These are phyloP conservation scores for Edolisoma coerulescens DNA, from an alignment of 2,113 vertebrate genomes.

Conservation along the genomic window DNA sequence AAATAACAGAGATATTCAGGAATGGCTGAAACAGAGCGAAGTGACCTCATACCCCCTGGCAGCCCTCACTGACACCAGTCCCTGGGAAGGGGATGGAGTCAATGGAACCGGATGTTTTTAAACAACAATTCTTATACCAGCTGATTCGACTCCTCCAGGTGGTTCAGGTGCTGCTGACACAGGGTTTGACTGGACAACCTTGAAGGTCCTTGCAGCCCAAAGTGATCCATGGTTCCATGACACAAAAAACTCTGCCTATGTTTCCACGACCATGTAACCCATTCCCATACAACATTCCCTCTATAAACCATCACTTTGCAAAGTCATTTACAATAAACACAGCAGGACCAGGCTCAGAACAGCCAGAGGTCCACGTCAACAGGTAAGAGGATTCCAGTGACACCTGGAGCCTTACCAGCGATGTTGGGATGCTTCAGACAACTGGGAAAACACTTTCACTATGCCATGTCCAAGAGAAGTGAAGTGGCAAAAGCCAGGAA, in stretches of 20 bases:
- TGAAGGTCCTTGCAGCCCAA: background rate
- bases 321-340: background rate
- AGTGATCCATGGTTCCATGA: background rate
- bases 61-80: background rate
- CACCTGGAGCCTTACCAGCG: background rate
- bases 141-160: background rate
- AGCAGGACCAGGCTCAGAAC: background rate
- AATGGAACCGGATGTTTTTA: background rate
- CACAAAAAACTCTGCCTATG: background rate
- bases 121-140: background rate
- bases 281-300: no score
- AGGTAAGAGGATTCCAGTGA: background rate
- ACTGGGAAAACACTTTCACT: background rate
- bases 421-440: background rate
- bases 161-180: background rate
- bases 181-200: background rate
- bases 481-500: background rate
- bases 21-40: background rate
- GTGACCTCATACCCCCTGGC: background rate
- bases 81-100: background rate
- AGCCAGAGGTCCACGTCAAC: rapidly evolving
- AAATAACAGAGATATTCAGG: background rate
- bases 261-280: background rate
- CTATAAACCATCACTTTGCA: background rate
- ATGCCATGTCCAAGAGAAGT: rapidly evolving